phyloP scores from a whole-genome alignment of 2,888 invertebrate genomes.

The Sympetrum striolatum region DNA sequence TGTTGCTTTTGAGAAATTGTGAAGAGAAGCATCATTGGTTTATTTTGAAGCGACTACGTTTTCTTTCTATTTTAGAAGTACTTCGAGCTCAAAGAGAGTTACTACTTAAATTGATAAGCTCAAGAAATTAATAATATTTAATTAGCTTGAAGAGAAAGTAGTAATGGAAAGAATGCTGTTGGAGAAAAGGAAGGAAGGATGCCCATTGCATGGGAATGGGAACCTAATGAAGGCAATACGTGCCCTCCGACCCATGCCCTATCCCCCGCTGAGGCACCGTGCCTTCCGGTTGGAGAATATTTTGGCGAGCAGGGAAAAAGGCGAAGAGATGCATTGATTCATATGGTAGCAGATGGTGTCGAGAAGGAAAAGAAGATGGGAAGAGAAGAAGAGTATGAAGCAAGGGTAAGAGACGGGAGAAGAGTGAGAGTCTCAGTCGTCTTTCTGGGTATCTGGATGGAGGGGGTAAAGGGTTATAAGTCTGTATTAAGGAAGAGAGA shows the following conservation, averaged over 20 bases:
- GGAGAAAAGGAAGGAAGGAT: neutral
- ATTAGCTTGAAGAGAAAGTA: neutral
- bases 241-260: neutral
- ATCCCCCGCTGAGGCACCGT: neutral
- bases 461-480: neutral
- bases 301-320: neutral
- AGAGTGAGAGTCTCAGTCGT: neutral
- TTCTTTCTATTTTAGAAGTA: too few species aligned
- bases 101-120: too few species aligned
- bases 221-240: neutral
- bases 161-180: neutral
- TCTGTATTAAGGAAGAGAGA: neutral
- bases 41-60: too few species aligned
- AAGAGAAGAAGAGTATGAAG: neutral
- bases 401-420: neutral
- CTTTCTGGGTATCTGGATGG: neutral
- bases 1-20: too few species aligned
- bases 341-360: constrained; percentile 4
- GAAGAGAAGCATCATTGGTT: too few species aligned
- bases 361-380: neutral
- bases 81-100: too few species aligned
- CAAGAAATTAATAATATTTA: too few species aligned
- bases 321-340: constrained; percentile 15
- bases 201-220: neutral
- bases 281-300: neutral